A percentile compares a stretch with the other conserved stretches of the same genome.
These are phyloP conservation scores for Turritopsis rubra DNA, from an alignment of 30 jellyfish, hydroid and myxozoan species.

Conservation along the genomic window DNA sequence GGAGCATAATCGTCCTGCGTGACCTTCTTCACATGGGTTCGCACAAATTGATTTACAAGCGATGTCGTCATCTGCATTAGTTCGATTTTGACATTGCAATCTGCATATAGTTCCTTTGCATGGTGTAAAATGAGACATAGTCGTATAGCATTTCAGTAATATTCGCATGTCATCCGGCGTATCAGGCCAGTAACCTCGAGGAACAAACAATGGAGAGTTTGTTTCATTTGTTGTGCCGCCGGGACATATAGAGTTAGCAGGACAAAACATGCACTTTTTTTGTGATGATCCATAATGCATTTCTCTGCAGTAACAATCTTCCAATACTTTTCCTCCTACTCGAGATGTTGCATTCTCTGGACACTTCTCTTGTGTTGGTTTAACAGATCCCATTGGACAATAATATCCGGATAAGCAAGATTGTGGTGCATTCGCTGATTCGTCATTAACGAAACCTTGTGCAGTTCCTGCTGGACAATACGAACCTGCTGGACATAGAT, in stretches of 20 bases:
- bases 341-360: conserved; percentile 92
- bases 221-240: conserved; percentile 74
- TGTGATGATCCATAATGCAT: conserved; percentile 75
- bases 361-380: conserved; percentile 97
- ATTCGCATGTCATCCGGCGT: conserved; percentile 57
- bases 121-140: conserved; percentile 88
- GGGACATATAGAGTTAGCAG: conserved; percentile 62
- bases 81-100: conserved; percentile 61
- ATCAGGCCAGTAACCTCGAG: conserved; percentile 98
- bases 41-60: conserved; percentile 60
- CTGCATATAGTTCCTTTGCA: conserved; percentile 84
- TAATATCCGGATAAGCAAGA: conserved; percentile 87
- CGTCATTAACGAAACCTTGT: conserved; percentile 68
- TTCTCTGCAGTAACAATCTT: conserved; percentile 81
- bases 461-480: conserved; percentile 99
- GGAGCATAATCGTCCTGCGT: conserved; percentile 89
- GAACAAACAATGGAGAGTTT: conserved; percentile 72
- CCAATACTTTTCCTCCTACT: conserved; percentile 61
- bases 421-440: conserved; percentile 96
- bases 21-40: conserved; percentile 91
- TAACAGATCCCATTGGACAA: conserved; percentile 98
- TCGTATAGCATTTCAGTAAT: conserved; percentile 69
- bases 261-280: conserved; percentile 81
- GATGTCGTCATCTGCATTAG: conserved; percentile 60
- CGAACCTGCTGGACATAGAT: conserved; percentile 98